Evolutionary conservation across 2,888 invertebrate genomes (phyloP).

Genomic region (Himalopsyche kuldschensis): DNA sequence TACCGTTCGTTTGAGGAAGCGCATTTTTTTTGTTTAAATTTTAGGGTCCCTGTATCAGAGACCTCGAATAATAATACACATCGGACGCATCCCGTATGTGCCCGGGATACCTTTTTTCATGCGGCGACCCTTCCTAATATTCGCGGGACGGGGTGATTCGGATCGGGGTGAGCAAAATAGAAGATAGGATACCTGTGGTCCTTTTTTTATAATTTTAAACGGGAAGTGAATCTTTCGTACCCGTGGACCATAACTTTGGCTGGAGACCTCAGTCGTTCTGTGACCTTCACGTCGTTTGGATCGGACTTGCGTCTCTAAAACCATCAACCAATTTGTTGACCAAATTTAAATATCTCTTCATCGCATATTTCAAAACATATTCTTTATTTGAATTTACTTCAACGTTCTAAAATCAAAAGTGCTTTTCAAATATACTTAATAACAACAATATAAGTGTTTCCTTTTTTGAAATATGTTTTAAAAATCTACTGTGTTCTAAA

Average conservation of each 20-base stretch:
- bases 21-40: neutral
- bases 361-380: too few species aligned
- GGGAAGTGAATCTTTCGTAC: slow-evolving; percentile 27
- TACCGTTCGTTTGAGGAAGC: neutral
- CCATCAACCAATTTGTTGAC: neutral
- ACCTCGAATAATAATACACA: neutral
- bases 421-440: too few species aligned
- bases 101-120: neutral
- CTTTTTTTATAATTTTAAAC: slow-evolving; percentile 33
- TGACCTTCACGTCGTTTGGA: slow-evolving; percentile 13
- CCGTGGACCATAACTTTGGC: slow-evolving; percentile 13
- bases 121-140: slow-evolving; percentile 11
- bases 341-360: neutral
- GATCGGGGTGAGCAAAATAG: slow-evolving; percentile 4
- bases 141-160: slow-evolving; percentile 7
- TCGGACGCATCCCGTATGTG: neutral
- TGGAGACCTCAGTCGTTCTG: slow-evolving; percentile 27
- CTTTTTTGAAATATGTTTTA: too few species aligned
- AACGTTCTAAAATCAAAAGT: too few species aligned
- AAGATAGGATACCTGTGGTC: slow-evolving; percentile 35
- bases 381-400: too few species aligned
- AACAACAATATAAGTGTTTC: too few species aligned
- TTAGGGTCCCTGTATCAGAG: neutral
- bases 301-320: neutral
- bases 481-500: too few species aligned